A percentile compares a stretch with the other conserved stretches of the same genome.
Evolutionary conservation across 2,113 vertebrate species (phyloP).

Genomic region (Alosa alosa): DNA sequence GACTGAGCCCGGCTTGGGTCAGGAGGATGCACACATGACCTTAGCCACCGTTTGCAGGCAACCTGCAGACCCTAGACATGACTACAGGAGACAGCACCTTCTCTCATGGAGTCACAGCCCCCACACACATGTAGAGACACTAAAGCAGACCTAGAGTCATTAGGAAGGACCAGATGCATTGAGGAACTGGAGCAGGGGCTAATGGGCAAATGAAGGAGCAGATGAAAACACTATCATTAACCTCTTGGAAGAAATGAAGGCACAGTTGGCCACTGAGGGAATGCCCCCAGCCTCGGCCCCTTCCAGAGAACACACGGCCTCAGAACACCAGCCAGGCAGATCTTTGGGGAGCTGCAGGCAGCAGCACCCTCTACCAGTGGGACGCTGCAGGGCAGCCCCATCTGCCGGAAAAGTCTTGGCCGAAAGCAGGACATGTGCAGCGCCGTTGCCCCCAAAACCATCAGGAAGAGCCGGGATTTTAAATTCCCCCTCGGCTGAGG

Average conservation of each 20-base stretch:
- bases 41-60: conserved; percentile 3
- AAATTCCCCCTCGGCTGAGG: background rate
- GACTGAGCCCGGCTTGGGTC: conserved; percentile 6
- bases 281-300: background rate
- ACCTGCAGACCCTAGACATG: conserved; percentile 14
- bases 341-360: background rate
- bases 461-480: background rate
- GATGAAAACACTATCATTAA: conserved; percentile 1
- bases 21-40: background rate
- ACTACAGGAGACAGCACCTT: conserved; percentile 6
- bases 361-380: conserved; percentile 21
- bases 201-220: conserved; percentile 17
- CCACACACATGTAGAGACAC: background rate
- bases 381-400: conserved; percentile 22
- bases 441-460: background rate
- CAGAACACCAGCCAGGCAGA: background rate
- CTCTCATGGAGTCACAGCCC: background rate
- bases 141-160: no score
- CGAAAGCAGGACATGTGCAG: background rate
- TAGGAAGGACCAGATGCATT: conserved; percentile 6
- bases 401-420: background rate
- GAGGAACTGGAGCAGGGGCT: background rate
- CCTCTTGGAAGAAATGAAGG: conserved; percentile 3
- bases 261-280: background rate
- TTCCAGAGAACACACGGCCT: background rate